Conservation (phyloP, 2,113 vertebrate species). For the Bambusicola thoracicus region DNA sequence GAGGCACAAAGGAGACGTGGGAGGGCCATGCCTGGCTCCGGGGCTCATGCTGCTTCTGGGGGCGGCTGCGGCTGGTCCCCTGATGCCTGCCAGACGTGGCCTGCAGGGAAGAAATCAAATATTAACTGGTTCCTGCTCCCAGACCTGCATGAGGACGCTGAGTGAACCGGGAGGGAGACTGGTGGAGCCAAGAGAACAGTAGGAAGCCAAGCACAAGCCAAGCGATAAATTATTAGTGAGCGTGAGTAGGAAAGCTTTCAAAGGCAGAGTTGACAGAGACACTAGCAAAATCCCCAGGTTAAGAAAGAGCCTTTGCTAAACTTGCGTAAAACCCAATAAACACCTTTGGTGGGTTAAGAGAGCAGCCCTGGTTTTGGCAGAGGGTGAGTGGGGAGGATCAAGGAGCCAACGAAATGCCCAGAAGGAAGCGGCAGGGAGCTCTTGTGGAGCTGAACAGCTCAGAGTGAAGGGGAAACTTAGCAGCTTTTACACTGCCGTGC, state of each 20-base stretch:
- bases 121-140: slow-evolving; percentile 49
- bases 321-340: slow-evolving; percentile 22
- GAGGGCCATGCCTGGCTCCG: background rate
- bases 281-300: slow-evolving; percentile 33
- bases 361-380: background rate
- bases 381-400: background rate
- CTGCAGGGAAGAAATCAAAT: slow-evolving; percentile 14
- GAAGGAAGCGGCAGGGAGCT: background rate
- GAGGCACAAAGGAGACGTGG: slow-evolving; percentile 43
- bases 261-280: slow-evolving; percentile 43
- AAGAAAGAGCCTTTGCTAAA: slow-evolving; percentile 31
- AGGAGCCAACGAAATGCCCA: background rate
- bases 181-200: slow-evolving; percentile 44
- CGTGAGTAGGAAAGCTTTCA: slow-evolving; percentile 43
- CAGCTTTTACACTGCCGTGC: background rate
- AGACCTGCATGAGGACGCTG: background rate
- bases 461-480: background rate
- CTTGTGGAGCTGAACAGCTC: background rate
- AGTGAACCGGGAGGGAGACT: slow-evolving; percentile 15
- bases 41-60: background rate
- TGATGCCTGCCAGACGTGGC: background rate
- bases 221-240: slow-evolving; percentile 70
- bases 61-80: background rate
- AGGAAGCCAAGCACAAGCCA: slow-evolving; percentile 68
- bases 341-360: background rate